Conservation (phyloP, 2,888 invertebrate genomes). For the Dolichopus griseipennis region DNA sequence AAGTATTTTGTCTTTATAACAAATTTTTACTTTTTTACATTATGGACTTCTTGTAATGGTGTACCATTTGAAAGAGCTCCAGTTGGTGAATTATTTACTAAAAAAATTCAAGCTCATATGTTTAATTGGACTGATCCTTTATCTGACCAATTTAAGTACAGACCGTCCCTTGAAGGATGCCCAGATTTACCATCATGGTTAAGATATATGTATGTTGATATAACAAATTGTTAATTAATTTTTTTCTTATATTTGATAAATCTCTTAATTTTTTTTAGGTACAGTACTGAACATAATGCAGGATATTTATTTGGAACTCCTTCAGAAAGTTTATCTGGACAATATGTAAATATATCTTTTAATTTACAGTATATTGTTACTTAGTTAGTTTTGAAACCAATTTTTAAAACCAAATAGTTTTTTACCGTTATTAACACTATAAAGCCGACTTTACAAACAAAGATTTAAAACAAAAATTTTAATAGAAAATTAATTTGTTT, state of each 20-base stretch:
- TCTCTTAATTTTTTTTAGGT: slow-evolving; percentile 30
- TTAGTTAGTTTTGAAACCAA: too few species aligned
- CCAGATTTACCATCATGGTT: slow-evolving; percentile 85
- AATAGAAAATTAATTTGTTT: too few species aligned
- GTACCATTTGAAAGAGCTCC: slow-evolving; percentile 31
- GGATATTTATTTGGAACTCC: slow-evolving; percentile 82
- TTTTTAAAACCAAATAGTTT: too few species aligned
- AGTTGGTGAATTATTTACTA: slow-evolving; percentile 63
- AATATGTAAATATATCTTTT: slow-evolving; percentile 36
- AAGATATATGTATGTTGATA: slow-evolving; percentile 52
- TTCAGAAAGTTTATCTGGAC: slow-evolving; percentile 51
- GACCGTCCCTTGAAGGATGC: slow-evolving; percentile 62
- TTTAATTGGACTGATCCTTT: slow-evolving; percentile 64
- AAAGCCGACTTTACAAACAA: too few species aligned
- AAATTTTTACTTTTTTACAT: not conserved
- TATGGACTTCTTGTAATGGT: not conserved
- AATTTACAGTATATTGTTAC: not conserved
- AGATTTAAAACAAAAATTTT: too few species aligned
- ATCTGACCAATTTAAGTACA: slow-evolving; percentile 48
- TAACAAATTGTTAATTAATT: not conserved
- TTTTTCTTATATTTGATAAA: not conserved
- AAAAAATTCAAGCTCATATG: slow-evolving; percentile 64
- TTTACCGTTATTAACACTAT: too few species aligned
- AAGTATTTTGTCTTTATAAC: too few species aligned
- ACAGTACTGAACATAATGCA: slow-evolving; percentile 64